Base-by-base conservation (phyloP, 2,113 vertebrate genomes). In the Puntigrus tetrazona region DNA sequence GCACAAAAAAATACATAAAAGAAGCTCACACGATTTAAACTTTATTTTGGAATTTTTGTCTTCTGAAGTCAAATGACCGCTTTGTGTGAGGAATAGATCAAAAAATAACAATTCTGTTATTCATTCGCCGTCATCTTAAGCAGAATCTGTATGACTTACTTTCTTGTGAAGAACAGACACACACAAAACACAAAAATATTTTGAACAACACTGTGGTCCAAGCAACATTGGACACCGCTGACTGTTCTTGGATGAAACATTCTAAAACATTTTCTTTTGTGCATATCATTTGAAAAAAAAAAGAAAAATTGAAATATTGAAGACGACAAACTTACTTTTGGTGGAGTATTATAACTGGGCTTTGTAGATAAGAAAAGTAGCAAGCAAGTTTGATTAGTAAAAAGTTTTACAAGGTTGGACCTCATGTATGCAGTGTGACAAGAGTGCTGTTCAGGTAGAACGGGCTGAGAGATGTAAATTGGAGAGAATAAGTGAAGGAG, bases 401-500 rank as follows among this genome's bases (percentile, higher is more conserved):
- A 69, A 22, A 22, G 65, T 22, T 3, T 38, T 69, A 73, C 43
- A 72, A 72, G 5, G 8, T 55, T 79, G 77, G 20, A 13, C 55
- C 20, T 25, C 6, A 22, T 1, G 25, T 22, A 79, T 63, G 8
- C 18, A 55, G 47, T 34, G 22, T 41, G 72, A 75, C 43, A 55
- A 55, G 18, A 8, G 31, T 78, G 27, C 36, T 5, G 25, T 80
- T 43, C 36, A 47, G 18, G 38, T n/a, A 50, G 77, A 78, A 84
- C 77, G 38, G 63, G 73, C 29, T 57, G 36, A 45, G 61, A 76
- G 61, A 76, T 4, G 18, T 25, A 81, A 47, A 50, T 45, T 9
- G 38, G 45, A 76, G 57, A 84, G 43, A 63, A 34, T 16, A 14
- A 69, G 38, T 2, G 5, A 80, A 77, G 25, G 61, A 76, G 69